phyloP scores from a whole-genome alignment of 2,797 vertebrate genomes.

The Streptopelia turtur region DNA sequence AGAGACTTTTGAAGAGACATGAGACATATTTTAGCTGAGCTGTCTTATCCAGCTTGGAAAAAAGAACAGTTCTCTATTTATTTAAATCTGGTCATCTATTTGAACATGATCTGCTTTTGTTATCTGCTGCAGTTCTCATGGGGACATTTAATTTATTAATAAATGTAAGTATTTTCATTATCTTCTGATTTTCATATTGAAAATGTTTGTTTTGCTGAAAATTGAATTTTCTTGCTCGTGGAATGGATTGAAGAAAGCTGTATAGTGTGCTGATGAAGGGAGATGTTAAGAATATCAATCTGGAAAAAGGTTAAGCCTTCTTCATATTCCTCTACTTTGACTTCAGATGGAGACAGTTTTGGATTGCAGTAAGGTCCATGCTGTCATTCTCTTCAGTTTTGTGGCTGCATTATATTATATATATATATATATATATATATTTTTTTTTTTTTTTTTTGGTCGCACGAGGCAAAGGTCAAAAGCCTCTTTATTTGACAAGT shows the following conservation, averaged over 20 bases:
- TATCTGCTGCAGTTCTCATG: neutral
- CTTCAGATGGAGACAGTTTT: neutral
- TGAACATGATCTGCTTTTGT: neutral
- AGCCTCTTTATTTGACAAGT: neutral
- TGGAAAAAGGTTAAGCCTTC: neutral
- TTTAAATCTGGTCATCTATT: neutral
- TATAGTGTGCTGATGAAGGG: neutral
- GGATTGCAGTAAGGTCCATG: neutral
- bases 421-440: neutral
- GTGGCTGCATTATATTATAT: neutral
- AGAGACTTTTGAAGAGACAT: neutral
- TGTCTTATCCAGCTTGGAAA: neutral
- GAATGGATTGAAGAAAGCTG: neutral
- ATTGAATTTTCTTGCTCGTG: neutral
- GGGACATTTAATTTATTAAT: neutral
- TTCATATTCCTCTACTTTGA: neutral
- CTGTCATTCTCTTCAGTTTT: neutral
- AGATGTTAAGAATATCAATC: neutral
- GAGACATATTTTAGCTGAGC: neutral
- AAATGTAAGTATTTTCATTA: neutral
- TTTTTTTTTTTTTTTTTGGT: neutral
- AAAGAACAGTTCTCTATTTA: neutral
- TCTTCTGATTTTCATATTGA: neutral
- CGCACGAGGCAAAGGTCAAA: neutral
- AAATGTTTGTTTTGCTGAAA: slow-evolving; percentile 5